Conservation (phyloP, 2,797 vertebrate species). For the Gambusia yucatana region DNA sequence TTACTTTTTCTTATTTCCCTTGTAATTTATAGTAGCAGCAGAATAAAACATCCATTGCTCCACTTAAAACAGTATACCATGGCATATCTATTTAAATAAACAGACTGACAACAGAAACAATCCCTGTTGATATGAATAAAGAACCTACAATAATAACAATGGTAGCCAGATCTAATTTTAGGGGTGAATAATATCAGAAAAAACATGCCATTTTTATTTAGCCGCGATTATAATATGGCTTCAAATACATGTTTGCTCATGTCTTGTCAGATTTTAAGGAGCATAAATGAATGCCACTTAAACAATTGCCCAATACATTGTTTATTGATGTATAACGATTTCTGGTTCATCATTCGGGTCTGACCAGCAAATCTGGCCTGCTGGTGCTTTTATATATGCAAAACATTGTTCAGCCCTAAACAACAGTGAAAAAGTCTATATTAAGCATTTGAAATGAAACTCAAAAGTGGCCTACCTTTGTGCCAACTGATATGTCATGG, state of each 20-base stretch:
- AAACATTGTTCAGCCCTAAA: neutral
- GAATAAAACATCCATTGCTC: neutral
- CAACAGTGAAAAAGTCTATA: neutral
- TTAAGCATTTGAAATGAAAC: neutral
- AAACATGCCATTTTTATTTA: neutral
- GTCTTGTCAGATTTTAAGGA: neutral
- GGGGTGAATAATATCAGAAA: neutral
- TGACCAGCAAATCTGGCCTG: neutral
- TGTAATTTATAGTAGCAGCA: neutral
- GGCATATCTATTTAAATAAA: neutral
- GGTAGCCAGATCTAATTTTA: neutral
- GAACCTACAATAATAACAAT: neutral
- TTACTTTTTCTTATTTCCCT: neutral
- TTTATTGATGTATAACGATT: neutral
- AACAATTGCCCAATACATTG: neutral
- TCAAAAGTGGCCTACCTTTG: slow-evolving; percentile 87
- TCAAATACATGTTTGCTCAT: neutral
- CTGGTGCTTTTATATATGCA: neutral
- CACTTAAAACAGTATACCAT: neutral
- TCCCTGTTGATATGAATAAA: neutral
- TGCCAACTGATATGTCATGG: slow-evolving; percentile 99
- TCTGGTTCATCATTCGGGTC: neutral
- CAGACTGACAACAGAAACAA: neutral
- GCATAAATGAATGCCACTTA: neutral
- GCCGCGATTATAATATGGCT: neutral